Conservation (phyloP, 2,797 vertebrate species). For the Thalassophryne amazonica region DNA sequence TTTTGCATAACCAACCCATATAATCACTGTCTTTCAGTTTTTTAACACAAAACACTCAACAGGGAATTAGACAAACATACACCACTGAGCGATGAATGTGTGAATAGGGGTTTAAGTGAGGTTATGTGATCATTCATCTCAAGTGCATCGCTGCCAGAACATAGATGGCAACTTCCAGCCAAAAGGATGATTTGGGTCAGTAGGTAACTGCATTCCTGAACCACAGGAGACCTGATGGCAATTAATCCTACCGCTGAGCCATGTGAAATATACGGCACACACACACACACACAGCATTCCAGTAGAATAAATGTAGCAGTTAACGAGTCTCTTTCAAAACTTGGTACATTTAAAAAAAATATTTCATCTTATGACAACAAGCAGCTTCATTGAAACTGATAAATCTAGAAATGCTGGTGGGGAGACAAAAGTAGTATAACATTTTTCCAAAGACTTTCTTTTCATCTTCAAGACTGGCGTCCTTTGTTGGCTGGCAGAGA, state of each 20-base stretch:
- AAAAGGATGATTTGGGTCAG: conserved; percentile 77
- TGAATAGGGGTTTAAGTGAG: conserved; percentile 20
- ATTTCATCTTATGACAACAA: no score
- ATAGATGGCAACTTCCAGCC: conserved; percentile 57
- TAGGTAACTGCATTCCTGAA: conserved; percentile 76
- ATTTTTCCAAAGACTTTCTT: no score
- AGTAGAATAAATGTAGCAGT: conserved; percentile 33
- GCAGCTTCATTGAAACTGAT: not conserved
- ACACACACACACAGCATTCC: conserved; percentile 32
- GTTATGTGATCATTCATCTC: conserved; percentile 38
- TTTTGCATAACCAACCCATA: not conserved
- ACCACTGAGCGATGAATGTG: conserved; percentile 3
- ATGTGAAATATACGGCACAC: conserved; percentile 47
- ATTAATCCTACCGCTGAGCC: conserved; percentile 71
- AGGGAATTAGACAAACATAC: not conserved
- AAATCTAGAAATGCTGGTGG: no score
- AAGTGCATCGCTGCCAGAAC: conserved; percentile 46
- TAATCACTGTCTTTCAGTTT: no score
- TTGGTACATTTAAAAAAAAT: conserved; percentile 13
- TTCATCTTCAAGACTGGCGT: no score
- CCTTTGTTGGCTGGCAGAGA: no score
- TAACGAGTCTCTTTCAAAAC: conserved; percentile 28
- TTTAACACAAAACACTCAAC: not conserved
- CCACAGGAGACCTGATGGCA: conserved; percentile 68
- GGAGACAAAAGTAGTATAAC: no score